Base-by-base conservation (phyloP, 2,797 vertebrate genomes). In the Sarcoramphus papa region DNA sequence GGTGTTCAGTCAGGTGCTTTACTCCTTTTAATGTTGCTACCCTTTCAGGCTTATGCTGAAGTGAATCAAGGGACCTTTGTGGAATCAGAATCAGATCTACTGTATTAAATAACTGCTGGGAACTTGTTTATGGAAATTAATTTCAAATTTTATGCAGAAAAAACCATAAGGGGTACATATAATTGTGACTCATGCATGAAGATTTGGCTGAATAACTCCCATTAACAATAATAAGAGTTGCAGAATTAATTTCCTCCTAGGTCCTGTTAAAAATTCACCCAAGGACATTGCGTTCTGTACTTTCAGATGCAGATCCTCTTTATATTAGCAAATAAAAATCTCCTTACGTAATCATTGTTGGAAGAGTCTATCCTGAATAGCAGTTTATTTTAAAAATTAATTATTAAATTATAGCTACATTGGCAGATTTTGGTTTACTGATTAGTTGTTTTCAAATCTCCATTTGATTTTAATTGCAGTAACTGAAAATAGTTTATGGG, bases 91-190 rank as follows among this genome's bases (percentile, higher is more conserved):
- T 92, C 27, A 60, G 40, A 50, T 74, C 51, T 56, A 62, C 45
- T 74, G 41, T 76, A 93, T 77, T 93, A 85, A 95, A 92, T 70
- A 77, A 88, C 80, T 93, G 22, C 51, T 87, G 84, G 78, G 45
- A 95, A 91, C 35, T 77, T 92, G 90, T 94, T 92, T 90, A 54
- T 88, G 69, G 57, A 95, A 93, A 96, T 92, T 94, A 89, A 83
- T 95, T 96, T 90, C 43, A 75, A 76, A 77, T 68, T 87, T 74
- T 95, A 89, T 79, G 74, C 83, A 96, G 63, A 27, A 85, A 65
- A 89, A 93, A 54, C 0, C 56, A 68, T 91, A 92, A 93, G 70
- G 70, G 68, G 12, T 79, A 65, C 68, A 54, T 94, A 89, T 80
- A 95, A 93, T 93, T 92, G 75, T 93, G 86, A 70, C 5, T 94